Evolutionary conservation across 2,797 vertebrate genomes (phyloP).

Genomic region (Cetoscarus ocellatus): DNA sequence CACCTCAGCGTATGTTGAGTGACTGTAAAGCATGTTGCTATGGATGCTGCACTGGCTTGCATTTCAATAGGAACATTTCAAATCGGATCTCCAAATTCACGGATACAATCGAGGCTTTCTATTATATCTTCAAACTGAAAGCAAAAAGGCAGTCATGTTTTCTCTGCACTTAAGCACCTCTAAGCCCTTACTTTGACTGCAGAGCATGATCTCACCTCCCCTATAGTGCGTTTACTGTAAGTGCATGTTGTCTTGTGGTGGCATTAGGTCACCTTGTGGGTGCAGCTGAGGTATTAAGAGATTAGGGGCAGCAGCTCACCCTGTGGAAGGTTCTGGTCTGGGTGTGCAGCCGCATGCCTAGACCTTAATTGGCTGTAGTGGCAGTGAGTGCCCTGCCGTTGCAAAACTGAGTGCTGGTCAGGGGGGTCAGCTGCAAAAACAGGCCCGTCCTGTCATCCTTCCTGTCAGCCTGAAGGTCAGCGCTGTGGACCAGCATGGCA

Average conservation of each 20-base stretch:
- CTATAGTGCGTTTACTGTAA: constrained; percentile 37
- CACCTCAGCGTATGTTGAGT: too few species aligned
- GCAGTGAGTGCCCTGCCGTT: constrained; percentile 65
- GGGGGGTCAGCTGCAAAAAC: constrained; percentile 63
- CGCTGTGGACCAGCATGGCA: constrained; percentile 51
- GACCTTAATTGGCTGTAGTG: constrained; percentile 75
- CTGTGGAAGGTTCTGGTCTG: constrained; percentile 65
- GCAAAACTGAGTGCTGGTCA: constrained; percentile 60
- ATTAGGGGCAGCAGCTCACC: constrained; percentile 77
- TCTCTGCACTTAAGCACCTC: constrained; percentile 17
- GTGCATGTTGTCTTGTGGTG: constrained; percentile 45
- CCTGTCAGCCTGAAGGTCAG: constrained; percentile 80
- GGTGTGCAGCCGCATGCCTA: constrained; percentile 65
- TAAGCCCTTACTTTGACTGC: constrained; percentile 32
- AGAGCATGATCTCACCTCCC: constrained; percentile 26
- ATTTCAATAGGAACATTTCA: too few species aligned
- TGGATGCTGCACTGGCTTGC: too few species aligned
- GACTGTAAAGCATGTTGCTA: too few species aligned
- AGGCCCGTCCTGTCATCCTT: constrained; percentile 67
- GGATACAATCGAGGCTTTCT: too few species aligned
- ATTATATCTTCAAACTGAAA: constrained; percentile 2
- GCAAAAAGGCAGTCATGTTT: constrained; percentile 17
- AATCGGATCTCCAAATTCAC: too few species aligned
- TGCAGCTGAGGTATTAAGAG: constrained; percentile 78
- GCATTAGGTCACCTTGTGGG: constrained; percentile 80